Conservation (phyloP, 2,888 invertebrate genomes). For the Euzetes globulus region DNA sequence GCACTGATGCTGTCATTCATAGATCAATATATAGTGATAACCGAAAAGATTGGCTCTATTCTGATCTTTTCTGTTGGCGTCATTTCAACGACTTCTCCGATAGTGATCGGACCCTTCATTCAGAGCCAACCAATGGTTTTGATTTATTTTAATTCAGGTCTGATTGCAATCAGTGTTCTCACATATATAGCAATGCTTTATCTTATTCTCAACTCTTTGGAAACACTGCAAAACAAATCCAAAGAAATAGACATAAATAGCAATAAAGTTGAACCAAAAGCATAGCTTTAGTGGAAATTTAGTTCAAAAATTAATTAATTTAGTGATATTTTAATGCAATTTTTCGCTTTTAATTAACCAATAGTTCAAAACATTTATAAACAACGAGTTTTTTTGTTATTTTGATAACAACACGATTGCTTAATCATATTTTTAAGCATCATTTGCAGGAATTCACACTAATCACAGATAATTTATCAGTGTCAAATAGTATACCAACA, state of each 20-base stretch:
- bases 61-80: slow-evolving; percentile 32
- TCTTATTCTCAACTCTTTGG: background rate
- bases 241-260: background rate
- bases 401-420: too few relatives aligned
- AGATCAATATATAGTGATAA: slow-evolving; percentile 28
- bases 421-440: too few relatives aligned
- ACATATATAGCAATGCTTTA: background rate
- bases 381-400: too few relatives aligned
- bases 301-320: too few relatives aligned
- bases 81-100: slow-evolving; percentile 10
- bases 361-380: too few relatives aligned
- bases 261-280: background rate
- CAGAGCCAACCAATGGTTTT: slow-evolving; percentile 15
- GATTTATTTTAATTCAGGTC: slow-evolving; percentile 27
- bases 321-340: background rate
- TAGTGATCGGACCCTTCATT: slow-evolving; percentile 30
- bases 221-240: background rate
- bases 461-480: too few relatives aligned
- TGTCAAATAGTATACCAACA: too few relatives aligned
- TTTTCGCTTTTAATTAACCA: background rate
- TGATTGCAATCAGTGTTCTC: slow-evolving; percentile 3
- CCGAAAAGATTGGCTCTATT: slow-evolving; percentile 33
- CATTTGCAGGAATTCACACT: too few relatives aligned
- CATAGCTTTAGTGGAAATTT: background rate
- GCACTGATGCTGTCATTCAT: slow-evolving; percentile 26